phyloP scores from a whole-genome alignment of 2,888 invertebrate genomes.

The Polyommatus icarus region DNA sequence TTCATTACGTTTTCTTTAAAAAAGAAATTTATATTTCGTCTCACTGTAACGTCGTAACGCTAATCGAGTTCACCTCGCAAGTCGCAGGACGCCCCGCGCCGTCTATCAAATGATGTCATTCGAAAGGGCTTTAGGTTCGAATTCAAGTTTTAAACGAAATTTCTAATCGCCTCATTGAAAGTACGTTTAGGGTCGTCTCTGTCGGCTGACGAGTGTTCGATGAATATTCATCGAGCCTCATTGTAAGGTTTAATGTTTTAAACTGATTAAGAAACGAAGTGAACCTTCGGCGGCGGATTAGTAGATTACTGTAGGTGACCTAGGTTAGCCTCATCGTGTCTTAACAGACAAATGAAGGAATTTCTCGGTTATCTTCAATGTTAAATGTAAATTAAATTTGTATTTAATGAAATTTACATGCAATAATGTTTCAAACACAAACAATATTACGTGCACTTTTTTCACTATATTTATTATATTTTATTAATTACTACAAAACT shows the following conservation, averaged over 20 bases:
- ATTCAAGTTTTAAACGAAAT: slow-evolving; percentile 11
- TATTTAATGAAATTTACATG: no score
- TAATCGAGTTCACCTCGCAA: slow-evolving; percentile 1
- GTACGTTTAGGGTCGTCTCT: neutral
- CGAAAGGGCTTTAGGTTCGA: neutral
- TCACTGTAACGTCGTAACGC: neutral
- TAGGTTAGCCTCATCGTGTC: neutral
- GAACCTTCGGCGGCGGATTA: neutral
- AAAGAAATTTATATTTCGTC: neutral
- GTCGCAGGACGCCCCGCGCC: neutral
- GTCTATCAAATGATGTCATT: neutral
- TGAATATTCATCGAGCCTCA: slow-evolving; percentile 1
- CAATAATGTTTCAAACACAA: no score
- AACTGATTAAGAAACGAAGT: neutral
- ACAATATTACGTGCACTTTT: no score
- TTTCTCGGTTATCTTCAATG: neutral
- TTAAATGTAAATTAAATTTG: neutral
- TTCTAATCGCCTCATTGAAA: slow-evolving; percentile 12
- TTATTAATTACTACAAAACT: no score
- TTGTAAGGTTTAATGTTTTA: slow-evolving; percentile 1
- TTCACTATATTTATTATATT: no score
- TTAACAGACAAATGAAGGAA: neutral
- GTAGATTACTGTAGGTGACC: neutral
- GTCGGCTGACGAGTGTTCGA: neutral
- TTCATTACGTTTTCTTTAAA: neutral